These are phyloP conservation scores for Lutjanus erythropterus DNA, from an alignment of 2,113 vertebrate species.

Conservation along the genomic window DNA sequence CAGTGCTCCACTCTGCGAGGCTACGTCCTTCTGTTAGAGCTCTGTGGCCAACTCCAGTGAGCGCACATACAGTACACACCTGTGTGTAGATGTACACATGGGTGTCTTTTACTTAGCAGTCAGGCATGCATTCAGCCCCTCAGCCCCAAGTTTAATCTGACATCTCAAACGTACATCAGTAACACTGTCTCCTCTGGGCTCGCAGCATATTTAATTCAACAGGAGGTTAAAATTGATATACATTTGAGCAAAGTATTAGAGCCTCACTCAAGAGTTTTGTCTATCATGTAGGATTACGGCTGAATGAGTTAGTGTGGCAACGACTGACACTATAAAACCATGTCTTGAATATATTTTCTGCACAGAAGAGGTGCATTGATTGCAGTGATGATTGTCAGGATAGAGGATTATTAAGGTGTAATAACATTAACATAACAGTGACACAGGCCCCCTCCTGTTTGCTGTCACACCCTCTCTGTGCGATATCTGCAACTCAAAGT, in stretches of 20 bases:
- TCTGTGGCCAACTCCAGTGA: conserved; percentile 41
- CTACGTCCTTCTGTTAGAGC: conserved; percentile 65
- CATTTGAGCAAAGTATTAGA: conserved; percentile 13
- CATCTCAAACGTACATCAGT: conserved; percentile 21
- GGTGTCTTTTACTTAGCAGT: background rate
- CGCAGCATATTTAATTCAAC: conserved; percentile 43
- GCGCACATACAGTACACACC: conserved; percentile 5
- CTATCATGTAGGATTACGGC: conserved; percentile 6
- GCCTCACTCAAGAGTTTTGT: conserved; percentile 14
- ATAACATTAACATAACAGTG: background rate
- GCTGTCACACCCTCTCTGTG: background rate
- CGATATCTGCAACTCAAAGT: conserved; percentile 65
- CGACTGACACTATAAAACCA: background rate
- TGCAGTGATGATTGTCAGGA: background rate
- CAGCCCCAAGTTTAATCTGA: conserved; percentile 17
- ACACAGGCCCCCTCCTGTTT: conserved; percentile 5
- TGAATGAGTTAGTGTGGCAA: conserved; percentile 18
- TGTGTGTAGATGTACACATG: conserved; percentile 17
- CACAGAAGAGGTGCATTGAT: background rate
- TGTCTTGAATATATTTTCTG: conserved; percentile 2
- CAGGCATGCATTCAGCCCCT: conserved; percentile 15
- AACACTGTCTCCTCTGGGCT: background rate
- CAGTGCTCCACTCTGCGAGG: conserved; percentile 66
- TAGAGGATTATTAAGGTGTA: background rate
- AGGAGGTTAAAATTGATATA: conserved; percentile 31